Evolutionary conservation across 2,888 invertebrate species (phyloP).

Genomic region (Drosophila lutescens): DNA sequence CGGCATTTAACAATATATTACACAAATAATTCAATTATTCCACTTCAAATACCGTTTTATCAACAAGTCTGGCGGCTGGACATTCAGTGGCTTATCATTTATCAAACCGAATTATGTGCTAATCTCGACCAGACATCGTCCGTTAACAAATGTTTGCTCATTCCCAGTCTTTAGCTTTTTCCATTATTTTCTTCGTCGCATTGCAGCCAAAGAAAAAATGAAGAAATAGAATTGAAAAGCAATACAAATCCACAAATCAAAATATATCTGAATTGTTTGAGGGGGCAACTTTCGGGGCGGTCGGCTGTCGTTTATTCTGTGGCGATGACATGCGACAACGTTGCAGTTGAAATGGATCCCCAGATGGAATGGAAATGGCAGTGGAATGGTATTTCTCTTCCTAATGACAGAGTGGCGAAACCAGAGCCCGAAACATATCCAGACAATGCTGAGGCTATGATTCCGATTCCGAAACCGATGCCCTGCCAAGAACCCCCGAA

Average conservation of each 20-base stretch:
- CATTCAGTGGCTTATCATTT: conserved; percentile 21
- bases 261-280: conserved; percentile 48
- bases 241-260: conserved; percentile 68
- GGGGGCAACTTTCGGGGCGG: conserved; percentile 32
- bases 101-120: conserved; percentile 35
- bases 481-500: conserved; percentile 38
- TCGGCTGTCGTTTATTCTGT: conserved; percentile 46
- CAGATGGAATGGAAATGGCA: conserved; percentile 33
- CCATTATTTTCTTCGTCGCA: conserved; percentile 44
- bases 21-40: conserved; percentile 11
- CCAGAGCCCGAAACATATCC: conserved; percentile 32
- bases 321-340: conserved; percentile 56
- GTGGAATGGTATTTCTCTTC: background rate
- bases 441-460: conserved; percentile 39
- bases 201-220: conserved; percentile 46
- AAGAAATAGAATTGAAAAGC: conserved; percentile 51
- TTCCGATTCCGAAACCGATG: conserved; percentile 28
- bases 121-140: conserved; percentile 64
- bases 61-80: background rate
- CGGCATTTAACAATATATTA: background rate
- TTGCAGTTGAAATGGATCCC: conserved; percentile 45
- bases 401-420: conserved; percentile 32
- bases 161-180: conserved; percentile 7
- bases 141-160: conserved; percentile 42
- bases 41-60: background rate